Evolutionary conservation across 2,113 vertebrate genomes (phyloP), one percentile per base, ranked within the genome.

Genomic region (Xyliphius kryptos): DNA sequence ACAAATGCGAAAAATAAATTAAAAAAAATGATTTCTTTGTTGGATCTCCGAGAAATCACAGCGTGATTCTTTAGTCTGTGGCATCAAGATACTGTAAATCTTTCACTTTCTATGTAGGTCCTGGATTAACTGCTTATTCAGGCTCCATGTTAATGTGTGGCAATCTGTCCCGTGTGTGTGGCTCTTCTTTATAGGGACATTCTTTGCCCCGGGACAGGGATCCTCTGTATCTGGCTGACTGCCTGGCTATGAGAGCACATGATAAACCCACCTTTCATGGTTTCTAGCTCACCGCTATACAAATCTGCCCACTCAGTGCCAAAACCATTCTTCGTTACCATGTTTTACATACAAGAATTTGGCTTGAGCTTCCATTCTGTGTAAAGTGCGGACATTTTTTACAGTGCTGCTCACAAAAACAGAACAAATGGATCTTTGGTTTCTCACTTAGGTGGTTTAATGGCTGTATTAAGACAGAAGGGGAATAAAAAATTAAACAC

Each of bases 251-350:
- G 22, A 38, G 40, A 71, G 47, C 61, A 41, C 51, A 58, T 59
- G 71, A 69, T 56, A 51, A 68, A 44, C 55, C 60, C 21, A 9
- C 21, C 65, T 72, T 61, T 44, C 15, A 13, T n/a, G 58, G 58
- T 38, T 67, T 46, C 53, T 63, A 61, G 32, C 61, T 63, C 19
- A 26, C 54, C 50, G 11, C 40, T 66, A 51, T 57, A 54, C 66
- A 67, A 56, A 13, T 61, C 76, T 71, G 63, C 76, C 44, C 73
- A 73, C 61, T 57, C 59, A 17, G 50, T 19, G 20, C 81, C 78
- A 69, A 76, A 74, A 69, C 61, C 37, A 17, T 65, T 71, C 71
- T 71, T 76, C 81, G 80, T 78, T 79, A 72, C 77, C 74, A 65
- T 71, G 72, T 67, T 66, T 64, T 71, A 69, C 56, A 64, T 73